phyloP scores from a whole-genome alignment of 2,888 invertebrate genomes.

The Xestia xanthographa region DNA sequence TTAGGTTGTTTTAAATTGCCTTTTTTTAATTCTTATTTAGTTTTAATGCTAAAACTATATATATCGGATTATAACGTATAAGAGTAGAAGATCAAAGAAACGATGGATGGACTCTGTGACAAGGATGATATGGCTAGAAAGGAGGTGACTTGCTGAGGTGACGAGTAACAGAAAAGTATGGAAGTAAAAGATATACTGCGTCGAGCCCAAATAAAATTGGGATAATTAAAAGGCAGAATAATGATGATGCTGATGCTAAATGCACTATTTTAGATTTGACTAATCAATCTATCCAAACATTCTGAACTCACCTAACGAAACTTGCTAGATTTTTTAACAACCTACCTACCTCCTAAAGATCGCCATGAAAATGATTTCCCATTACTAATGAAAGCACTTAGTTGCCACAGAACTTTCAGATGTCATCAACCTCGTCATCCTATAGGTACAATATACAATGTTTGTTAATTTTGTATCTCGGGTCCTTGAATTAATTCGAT shows the following conservation, averaged over 20 bases:
- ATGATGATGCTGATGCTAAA: neutral
- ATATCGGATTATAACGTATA: too few relatives aligned
- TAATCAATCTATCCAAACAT: neutral
- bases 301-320: neutral
- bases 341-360: too few relatives aligned
- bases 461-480: constrained; percentile 47
- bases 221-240: neutral
- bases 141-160: neutral
- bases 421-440: neutral
- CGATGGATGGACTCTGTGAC: neutral
- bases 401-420: neutral
- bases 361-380: neutral
- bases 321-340: neutral
- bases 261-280: neutral
- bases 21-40: too few relatives aligned
- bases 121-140: neutral
- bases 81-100: neutral
- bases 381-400: neutral
- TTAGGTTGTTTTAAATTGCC: too few relatives aligned
- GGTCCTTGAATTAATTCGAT: constrained; percentile 45
- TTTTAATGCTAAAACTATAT: too few relatives aligned
- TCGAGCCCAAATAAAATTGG: neutral
- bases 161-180: neutral
- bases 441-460: constrained; percentile 24
- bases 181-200: neutral